Conservation (phyloP, 2,113 vertebrate species). For the Lonchura striata region DNA sequence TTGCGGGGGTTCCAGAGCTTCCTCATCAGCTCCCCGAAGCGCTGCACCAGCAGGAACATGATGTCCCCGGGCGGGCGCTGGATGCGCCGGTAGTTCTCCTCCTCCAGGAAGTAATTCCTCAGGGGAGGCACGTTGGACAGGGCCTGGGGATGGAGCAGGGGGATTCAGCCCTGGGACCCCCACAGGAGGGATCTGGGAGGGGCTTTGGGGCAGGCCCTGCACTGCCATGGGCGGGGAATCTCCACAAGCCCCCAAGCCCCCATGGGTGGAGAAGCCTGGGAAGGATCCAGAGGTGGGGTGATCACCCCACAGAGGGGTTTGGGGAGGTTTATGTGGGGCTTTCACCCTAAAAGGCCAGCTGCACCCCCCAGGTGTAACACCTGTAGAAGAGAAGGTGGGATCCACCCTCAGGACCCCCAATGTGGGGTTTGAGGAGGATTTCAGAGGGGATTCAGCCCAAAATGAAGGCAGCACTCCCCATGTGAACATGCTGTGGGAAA, state of each 20-base stretch:
- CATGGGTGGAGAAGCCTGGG: too few relatives aligned
- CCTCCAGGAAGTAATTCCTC: constrained; percentile 95
- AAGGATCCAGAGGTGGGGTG: rapidly evolving
- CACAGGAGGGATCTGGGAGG: rapidly evolving
- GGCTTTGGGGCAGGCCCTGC: neutral
- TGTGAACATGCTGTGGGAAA: too few relatives aligned
- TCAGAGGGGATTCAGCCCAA: neutral
- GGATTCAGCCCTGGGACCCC: rapidly evolving
- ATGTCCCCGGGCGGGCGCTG: constrained; percentile 93
- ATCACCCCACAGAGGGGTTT: rapidly evolving
- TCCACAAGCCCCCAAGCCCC: too few relatives aligned
- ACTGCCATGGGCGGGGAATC: neutral
- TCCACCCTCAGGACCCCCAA: too few relatives aligned
- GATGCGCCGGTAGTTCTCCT: constrained; percentile 90
- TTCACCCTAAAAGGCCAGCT: neutral
- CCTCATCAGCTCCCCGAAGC: constrained; percentile 96
- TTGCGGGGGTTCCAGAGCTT: constrained; percentile 98
- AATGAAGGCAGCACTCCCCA: too few relatives aligned
- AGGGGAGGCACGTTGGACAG: constrained; percentile 94
- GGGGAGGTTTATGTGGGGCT: neutral
- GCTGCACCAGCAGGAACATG: constrained; percentile 96
- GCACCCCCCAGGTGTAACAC: too few relatives aligned
- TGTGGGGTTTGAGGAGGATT: neutral
- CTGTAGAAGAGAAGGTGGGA: too few relatives aligned
- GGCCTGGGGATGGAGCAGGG: constrained; percentile 71